These are phyloP conservation scores for Drosophila lacertosa DNA, from an alignment of 1,140 invertebrate species.

Conservation along the genomic window DNA sequence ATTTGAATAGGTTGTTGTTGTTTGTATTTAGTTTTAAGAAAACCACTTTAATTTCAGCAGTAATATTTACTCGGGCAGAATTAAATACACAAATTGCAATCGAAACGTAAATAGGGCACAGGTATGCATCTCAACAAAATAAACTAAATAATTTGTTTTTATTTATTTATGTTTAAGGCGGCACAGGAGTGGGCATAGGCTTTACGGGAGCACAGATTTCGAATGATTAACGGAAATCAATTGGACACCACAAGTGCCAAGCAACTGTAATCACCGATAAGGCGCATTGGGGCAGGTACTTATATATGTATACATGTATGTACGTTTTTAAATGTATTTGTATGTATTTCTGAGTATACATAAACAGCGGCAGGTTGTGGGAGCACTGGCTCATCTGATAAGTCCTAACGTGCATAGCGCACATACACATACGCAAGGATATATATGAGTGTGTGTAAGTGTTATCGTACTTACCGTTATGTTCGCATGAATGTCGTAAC, in stretches of 20 bases:
- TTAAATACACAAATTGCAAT: neutral
- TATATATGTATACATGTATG: neutral
- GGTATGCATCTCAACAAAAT: neutral
- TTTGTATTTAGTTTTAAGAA: neutral
- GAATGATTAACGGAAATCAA: neutral
- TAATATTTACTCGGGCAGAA: neutral
- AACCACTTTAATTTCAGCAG: neutral
- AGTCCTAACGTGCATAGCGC: too few species aligned
- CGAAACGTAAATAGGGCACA: neutral
- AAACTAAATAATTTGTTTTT: neutral
- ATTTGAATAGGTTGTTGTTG: neutral
- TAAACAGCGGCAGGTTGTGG: too few species aligned
- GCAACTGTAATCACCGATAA: too few species aligned
- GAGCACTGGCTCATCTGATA: too few species aligned
- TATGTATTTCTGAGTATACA: neutral
- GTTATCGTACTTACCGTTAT: slow-evolving; percentile 92
- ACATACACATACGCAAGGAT: neutral
- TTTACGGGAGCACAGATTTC: neutral
- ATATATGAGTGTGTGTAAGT: slow-evolving; percentile 15
- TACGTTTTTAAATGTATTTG: neutral
- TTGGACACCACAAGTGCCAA: neutral
- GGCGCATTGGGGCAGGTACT: slow-evolving; percentile 3
- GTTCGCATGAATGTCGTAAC: slow-evolving; percentile 98
- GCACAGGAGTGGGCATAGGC: neutral
- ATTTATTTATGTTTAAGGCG: neutral